Evolutionary conservation across 2,113 vertebrate genomes (phyloP).

Genomic region (Cichladusa arquata): DNA sequence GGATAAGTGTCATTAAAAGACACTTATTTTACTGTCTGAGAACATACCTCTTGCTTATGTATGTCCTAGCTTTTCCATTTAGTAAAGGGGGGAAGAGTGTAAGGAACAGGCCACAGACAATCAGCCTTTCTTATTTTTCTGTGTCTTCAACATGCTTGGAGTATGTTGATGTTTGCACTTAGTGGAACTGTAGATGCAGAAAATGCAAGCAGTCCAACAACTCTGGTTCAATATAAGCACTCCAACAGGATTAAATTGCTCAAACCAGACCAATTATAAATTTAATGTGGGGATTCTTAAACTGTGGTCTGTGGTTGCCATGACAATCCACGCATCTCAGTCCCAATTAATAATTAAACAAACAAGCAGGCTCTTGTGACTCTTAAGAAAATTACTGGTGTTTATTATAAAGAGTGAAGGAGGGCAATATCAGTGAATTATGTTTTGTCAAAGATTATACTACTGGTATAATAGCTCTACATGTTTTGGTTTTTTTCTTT

Average conservation of each 20-base stretch:
- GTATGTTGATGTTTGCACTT: background rate
- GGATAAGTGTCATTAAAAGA: background rate
- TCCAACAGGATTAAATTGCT: background rate
- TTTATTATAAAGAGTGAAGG: background rate
- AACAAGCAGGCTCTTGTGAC: conserved; percentile 17
- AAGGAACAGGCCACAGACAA: background rate
- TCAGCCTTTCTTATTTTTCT: background rate
- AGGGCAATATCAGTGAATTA: background rate
- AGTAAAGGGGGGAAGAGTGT: background rate
- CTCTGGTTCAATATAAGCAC: background rate
- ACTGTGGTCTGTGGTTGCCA: conserved; percentile 26
- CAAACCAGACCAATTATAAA: background rate
- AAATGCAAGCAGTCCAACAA: background rate
- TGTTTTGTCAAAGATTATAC: background rate
- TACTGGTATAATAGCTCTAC: background rate
- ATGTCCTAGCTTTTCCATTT: background rate
- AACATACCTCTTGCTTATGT: background rate
- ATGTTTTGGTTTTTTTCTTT: background rate
- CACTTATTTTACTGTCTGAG: background rate
- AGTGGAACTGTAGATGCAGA: background rate
- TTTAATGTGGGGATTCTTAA: conserved; percentile 15
- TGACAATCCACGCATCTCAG: background rate
- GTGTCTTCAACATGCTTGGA: background rate
- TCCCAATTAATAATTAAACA: conserved; percentile 37
- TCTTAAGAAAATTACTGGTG: conserved; percentile 5